Conservation (phyloP, 2,113 vertebrate genomes). For the Apteryx mantelli region DNA sequence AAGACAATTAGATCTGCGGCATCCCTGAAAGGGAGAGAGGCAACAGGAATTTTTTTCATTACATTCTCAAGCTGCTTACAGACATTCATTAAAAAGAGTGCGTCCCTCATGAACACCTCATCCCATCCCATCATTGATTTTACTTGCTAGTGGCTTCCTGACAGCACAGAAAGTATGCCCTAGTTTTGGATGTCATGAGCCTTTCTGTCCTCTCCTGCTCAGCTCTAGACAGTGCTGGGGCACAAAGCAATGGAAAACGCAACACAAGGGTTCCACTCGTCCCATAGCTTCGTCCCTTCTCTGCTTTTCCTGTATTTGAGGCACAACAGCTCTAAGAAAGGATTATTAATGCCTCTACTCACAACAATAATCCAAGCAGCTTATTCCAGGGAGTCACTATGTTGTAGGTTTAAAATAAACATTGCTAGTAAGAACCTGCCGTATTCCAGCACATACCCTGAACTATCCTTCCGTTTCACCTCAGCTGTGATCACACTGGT, state of each 20-base stretch:
- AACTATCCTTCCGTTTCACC: neutral
- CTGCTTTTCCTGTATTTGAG: neutral
- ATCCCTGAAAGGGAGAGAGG: neutral
- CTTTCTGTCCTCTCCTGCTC: neutral
- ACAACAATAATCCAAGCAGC: neutral
- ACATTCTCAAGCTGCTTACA: slow-evolving; percentile 10
- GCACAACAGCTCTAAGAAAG: neutral
- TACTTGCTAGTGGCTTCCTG: neutral
- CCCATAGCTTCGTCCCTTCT: neutral
- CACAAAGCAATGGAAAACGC: neutral
- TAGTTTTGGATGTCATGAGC: neutral
- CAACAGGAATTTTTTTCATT: neutral
- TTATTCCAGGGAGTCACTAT: neutral
- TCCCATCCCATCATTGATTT: neutral
- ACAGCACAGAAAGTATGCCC: neutral
- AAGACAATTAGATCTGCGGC: neutral
- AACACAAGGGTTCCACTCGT: neutral
- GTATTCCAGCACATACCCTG: neutral
- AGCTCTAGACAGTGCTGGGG: neutral
- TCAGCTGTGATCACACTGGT: neutral
- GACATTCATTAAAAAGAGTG: neutral
- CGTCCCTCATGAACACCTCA: neutral
- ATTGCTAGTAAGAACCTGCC: neutral
- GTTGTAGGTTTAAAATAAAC: neutral
- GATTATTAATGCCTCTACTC: neutral